A percentile compares a stretch with the other conserved stretches of the same genome.
Conservation (phyloP, 2,797 vertebrate genomes). For the Anabas testudineus region DNA sequence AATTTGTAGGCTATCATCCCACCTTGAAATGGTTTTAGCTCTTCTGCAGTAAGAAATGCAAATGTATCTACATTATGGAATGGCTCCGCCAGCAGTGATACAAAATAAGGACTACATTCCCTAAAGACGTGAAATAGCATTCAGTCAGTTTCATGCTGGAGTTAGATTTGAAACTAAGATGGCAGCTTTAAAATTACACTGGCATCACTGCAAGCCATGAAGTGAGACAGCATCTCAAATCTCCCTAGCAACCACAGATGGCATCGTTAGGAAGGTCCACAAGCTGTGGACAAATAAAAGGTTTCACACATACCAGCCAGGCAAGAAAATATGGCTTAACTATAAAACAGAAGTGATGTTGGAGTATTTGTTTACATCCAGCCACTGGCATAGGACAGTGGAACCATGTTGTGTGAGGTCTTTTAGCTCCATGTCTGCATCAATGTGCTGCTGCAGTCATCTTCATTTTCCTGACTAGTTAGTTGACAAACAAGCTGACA, state of each 20-base stretch:
- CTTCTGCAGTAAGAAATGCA: too few relatives aligned
- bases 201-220: constrained; percentile 57
- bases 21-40: too few relatives aligned
- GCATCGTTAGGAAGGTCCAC: constrained; percentile 44
- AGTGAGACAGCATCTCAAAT: constrained; percentile 58
- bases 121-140: constrained; percentile 8
- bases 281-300: constrained; percentile 54
- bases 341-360: constrained; percentile 19
- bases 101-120: constrained; percentile 1
- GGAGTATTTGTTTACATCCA: constrained; percentile 8
- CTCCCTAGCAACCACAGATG: constrained; percentile 67
- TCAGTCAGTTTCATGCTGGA: constrained; percentile 45
- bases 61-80: too few relatives aligned
- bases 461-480: background rate
- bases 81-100: background rate
- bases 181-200: constrained; percentile 55
- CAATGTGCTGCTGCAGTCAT: background rate
- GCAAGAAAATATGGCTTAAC: constrained; percentile 16
- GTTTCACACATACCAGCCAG: constrained; percentile 33
- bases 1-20: too few relatives aligned
- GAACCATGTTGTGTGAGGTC: background rate
- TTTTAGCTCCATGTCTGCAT: background rate
- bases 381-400: background rate
- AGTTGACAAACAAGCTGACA: background rate
- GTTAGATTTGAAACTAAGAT: constrained; percentile 43